phyloP scores from a whole-genome alignment of 2,888 invertebrate species.

The Digitonthophagus gazella region DNA sequence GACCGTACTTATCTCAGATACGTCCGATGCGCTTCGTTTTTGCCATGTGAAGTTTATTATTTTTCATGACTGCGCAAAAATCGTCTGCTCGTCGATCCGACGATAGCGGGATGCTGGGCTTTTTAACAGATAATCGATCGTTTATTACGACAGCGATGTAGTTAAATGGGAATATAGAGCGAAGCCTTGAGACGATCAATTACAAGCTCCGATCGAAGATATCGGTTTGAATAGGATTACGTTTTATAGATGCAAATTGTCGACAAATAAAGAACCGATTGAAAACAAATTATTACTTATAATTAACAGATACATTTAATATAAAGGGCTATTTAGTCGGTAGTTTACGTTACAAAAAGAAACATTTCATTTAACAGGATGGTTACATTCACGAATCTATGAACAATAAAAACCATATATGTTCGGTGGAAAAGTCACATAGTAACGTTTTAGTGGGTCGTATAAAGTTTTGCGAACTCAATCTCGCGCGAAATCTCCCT shows the following conservation, averaged over 20 bases:
- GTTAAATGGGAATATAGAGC: neutral
- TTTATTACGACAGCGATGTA: neutral
- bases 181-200: neutral
- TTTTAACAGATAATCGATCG: neutral
- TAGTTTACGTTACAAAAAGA: too few species aligned
- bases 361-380: neutral
- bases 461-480: neutral
- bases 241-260: neutral
- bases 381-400: neutral
- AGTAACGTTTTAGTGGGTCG: conserved; percentile 1
- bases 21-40: neutral
- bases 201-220: neutral
- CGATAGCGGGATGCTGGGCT: neutral
- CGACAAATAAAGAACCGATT: too few species aligned
- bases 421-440: neutral
- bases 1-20: neutral
- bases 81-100: neutral
- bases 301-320: too few species aligned
- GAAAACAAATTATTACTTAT: neutral
- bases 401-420: neutral
- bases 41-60: neutral
- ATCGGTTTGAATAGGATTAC: neutral
- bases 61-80: neutral
- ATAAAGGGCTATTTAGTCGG: too few species aligned
- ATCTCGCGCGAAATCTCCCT: neutral